Evolutionary conservation across 37 sponge, comb jelly and placozoan genomes (phyloP).

Genomic region (Oopsacas minuta): DNA sequence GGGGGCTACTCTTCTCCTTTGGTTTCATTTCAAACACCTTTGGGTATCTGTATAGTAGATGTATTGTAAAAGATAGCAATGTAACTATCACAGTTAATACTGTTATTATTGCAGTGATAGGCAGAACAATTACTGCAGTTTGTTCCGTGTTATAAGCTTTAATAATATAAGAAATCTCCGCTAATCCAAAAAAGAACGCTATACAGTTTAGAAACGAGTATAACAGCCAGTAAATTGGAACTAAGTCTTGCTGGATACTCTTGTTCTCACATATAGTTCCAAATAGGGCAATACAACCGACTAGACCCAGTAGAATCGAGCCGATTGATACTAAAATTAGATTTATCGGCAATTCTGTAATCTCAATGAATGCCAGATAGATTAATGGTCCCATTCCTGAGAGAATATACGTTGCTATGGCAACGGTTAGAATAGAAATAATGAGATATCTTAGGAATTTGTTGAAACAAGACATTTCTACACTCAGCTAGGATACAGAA

Average conservation of each 20-base stretch:
- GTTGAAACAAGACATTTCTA: background rate
- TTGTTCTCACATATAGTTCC: constrained; percentile 8
- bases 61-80: background rate
- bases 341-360: background rate
- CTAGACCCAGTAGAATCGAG: background rate
- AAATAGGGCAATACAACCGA: background rate
- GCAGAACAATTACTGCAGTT: background rate
- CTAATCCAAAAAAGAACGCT: background rate
- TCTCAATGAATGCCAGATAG: background rate
- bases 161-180: background rate
- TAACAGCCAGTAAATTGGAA: background rate
- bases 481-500: background rate
- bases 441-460: background rate
- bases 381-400: background rate
- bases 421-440: background rate
- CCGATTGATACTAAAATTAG: background rate
- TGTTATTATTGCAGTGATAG: background rate
- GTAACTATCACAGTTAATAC: background rate
- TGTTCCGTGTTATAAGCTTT: background rate
- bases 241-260: background rate
- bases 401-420: background rate
- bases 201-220: background rate
- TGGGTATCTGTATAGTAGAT: background rate
- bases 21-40: no score
- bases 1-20: no score